Conservation (phyloP, 2,113 vertebrate genomes). For the Indicator indicator region DNA sequence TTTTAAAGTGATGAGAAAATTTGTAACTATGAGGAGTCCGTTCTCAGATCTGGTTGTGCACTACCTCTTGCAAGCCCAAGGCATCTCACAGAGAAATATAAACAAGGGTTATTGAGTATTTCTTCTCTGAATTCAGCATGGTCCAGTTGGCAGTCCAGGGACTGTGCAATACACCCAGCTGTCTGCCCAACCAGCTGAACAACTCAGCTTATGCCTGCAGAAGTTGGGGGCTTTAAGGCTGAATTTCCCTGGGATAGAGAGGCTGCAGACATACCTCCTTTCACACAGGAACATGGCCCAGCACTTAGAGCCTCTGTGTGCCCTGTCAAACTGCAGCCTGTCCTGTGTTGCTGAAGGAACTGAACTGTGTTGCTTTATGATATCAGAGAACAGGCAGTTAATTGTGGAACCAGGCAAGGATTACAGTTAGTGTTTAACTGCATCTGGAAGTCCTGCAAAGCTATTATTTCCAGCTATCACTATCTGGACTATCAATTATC, state of each 20-base stretch:
- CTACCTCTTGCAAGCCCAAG: background rate
- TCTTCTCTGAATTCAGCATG: background rate
- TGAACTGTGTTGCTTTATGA: background rate
- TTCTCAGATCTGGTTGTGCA: background rate
- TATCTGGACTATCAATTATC: background rate
- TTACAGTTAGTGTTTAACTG: background rate
- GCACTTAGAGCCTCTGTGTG: background rate
- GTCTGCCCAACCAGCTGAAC: background rate
- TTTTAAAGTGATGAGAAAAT: background rate
- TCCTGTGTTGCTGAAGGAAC: background rate
- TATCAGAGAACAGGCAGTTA: background rate
- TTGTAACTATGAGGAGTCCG: background rate
- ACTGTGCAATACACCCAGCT: background rate
- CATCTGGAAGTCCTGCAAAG: background rate
- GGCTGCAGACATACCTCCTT: background rate
- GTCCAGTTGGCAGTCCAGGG: background rate
- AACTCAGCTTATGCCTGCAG: background rate
- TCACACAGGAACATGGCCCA: fast-evolving
- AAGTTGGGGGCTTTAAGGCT: fast-evolving
- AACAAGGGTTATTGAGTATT: background rate
- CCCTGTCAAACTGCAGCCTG: background rate
- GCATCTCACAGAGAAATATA: background rate
- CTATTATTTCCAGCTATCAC: background rate
- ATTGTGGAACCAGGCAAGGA: background rate
- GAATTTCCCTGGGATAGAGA: background rate